phyloP scores from a whole-genome alignment of 2,797 vertebrate species.

The Oreonectes daqikongensis region DNA sequence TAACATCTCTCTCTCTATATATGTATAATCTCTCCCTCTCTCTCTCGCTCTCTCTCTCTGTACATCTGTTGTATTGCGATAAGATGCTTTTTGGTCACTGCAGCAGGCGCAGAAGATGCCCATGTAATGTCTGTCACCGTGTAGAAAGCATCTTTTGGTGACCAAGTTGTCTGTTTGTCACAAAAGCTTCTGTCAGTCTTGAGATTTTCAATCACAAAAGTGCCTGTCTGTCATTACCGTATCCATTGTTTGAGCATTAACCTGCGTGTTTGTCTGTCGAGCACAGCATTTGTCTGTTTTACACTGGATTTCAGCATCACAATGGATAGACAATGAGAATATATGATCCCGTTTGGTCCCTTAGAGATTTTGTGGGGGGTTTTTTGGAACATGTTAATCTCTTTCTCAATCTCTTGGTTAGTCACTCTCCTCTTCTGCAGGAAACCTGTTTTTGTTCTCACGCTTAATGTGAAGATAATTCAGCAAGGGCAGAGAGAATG shows the following conservation, averaged over 20 bases:
- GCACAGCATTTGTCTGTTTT: slow-evolving; percentile 3
- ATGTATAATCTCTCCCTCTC: no score
- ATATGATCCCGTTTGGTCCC: not conserved
- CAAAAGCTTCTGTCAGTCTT: slow-evolving; percentile 8
- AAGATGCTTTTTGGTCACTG: slow-evolving; percentile 21
- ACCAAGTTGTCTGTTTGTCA: slow-evolving; percentile 15
- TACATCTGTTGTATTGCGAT: slow-evolving; percentile 11
- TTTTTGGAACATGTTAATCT: not conserved
- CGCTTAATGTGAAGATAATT: slow-evolving; percentile 17
- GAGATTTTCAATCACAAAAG: slow-evolving; percentile 18
- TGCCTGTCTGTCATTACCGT: slow-evolving; percentile 33
- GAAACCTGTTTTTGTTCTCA: not conserved
- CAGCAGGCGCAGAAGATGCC: slow-evolving; percentile 19
- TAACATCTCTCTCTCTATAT: no score
- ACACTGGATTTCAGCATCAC: not conserved
- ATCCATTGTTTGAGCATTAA: slow-evolving; percentile 14
- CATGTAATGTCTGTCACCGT: slow-evolving; percentile 27
- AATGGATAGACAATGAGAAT: not conserved
- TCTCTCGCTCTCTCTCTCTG: not conserved
- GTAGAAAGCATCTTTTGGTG: slow-evolving; percentile 26
- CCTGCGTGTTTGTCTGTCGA: not conserved
- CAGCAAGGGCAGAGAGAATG: not conserved
- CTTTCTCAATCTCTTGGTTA: not conserved
- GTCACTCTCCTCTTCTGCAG: not conserved
- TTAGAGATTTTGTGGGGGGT: not conserved